Conservation (phyloP, 2,797 vertebrate species). For the Telmatherina bonti region DNA sequence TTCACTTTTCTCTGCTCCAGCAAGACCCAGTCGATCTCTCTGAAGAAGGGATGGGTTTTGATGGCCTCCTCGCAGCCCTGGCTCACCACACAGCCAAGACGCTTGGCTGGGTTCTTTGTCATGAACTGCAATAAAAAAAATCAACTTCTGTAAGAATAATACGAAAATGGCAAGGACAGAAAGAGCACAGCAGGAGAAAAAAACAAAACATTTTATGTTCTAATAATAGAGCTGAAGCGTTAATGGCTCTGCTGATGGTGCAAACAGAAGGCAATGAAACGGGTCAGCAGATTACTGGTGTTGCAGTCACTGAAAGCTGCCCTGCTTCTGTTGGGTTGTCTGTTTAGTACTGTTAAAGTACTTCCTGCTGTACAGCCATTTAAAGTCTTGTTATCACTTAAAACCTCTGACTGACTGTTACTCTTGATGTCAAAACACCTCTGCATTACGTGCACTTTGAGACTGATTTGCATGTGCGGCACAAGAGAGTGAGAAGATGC, state of each 20-base stretch:
- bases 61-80: conserved; percentile 97
- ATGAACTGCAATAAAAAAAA: conserved; percentile 87
- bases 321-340: neutral
- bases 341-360: neutral
- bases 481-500: neutral
- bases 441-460: neutral
- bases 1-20: conserved; percentile 98
- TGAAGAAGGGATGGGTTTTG: conserved; percentile 96
- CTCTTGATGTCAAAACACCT: neutral
- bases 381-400: neutral
- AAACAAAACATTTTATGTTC: conserved; percentile 21
- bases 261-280: conserved; percentile 38
- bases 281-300: conserved; percentile 44
- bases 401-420: neutral
- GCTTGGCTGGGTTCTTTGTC: conserved; percentile 97
- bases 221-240: conserved; percentile 61
- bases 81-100: conserved; percentile 93
- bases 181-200: conserved; percentile 15
- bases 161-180: conserved; percentile 37
- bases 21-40: conserved; percentile 97
- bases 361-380: neutral
- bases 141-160: conserved; percentile 7
- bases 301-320: conserved; percentile 35
- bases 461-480: neutral
- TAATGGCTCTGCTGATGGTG: conserved; percentile 49